Evolutionary conservation across 23 tunicate species (phyloP).

Genomic region (Botrylloides violaceus): DNA sequence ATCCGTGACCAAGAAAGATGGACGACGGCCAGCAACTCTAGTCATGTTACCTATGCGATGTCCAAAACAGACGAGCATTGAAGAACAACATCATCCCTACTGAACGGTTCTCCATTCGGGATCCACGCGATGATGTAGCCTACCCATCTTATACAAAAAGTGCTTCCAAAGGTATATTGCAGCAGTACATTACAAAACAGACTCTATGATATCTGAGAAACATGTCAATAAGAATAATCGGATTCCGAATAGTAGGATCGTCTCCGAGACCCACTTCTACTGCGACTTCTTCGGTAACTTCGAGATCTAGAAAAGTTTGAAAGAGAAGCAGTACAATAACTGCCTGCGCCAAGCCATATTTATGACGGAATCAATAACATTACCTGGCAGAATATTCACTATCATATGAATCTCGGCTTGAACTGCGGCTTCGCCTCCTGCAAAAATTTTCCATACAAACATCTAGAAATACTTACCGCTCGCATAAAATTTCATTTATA

Average conservation of each 20-base stretch:
- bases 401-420: background rate
- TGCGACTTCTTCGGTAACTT: slow-evolving; percentile 9
- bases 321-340: too few species aligned
- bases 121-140: background rate
- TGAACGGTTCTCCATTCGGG: background rate
- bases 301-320: slow-evolving; percentile 5
- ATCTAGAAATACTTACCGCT: too few species aligned
- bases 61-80: too few species aligned
- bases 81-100: too few species aligned
- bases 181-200: too few species aligned
- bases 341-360: background rate
- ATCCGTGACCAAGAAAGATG: too few species aligned
- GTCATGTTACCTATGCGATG: too few species aligned
- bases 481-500: background rate
- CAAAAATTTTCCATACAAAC: too few species aligned
- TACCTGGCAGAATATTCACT: background rate
- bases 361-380: background rate
- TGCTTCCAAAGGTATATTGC: too few species aligned
- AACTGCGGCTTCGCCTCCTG: background rate
- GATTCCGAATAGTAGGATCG: background rate
- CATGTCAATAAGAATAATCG: background rate
- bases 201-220: too few species aligned
- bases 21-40: too few species aligned
- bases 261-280: slow-evolving; percentile 9
- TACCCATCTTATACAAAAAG: background rate